Conservation (phyloP, 1,140 invertebrate genomes). For the Caenorhabditis brenneri region DNA sequence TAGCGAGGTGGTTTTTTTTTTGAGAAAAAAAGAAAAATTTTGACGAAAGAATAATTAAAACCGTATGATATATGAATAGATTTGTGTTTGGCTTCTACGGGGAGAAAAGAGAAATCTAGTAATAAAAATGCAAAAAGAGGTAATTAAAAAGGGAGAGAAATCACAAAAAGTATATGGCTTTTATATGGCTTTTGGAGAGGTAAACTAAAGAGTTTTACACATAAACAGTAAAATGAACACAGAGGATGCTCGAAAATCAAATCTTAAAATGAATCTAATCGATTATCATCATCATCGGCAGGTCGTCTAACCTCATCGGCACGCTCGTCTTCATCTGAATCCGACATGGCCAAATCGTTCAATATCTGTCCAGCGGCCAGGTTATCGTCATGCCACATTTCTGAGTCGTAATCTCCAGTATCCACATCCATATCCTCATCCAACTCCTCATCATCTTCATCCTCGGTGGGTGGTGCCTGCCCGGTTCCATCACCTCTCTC, state of each 20-base stretch:
- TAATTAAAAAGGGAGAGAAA: background rate
- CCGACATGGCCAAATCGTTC: constrained; percentile 56
- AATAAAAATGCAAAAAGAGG: no score
- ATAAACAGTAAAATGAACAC: background rate
- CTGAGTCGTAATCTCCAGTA: background rate
- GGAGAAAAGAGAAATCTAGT: background rate
- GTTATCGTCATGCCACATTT: background rate
- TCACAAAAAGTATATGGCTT: background rate
- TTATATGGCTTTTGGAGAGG: background rate
- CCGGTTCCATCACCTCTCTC: background rate
- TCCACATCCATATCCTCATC: constrained; percentile 24
- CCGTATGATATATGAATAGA: background rate
- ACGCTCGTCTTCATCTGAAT: constrained; percentile 57
- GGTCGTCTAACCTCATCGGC: constrained; percentile 3
- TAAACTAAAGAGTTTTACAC: background rate
- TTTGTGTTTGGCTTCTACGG: background rate
- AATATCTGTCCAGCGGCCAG: constrained; percentile 45
- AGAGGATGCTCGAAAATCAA: no score
- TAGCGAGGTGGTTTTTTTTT: background rate
- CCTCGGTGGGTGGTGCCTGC: constrained; percentile 7
- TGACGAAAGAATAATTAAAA: background rate
- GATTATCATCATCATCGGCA: background rate
- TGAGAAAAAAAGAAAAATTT: background rate
- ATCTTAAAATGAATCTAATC: constrained; percentile 9
- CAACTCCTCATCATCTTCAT: background rate